phyloP scores from a whole-genome alignment of 1,140 invertebrate genomes.

The Sitobion miscanthi region DNA sequence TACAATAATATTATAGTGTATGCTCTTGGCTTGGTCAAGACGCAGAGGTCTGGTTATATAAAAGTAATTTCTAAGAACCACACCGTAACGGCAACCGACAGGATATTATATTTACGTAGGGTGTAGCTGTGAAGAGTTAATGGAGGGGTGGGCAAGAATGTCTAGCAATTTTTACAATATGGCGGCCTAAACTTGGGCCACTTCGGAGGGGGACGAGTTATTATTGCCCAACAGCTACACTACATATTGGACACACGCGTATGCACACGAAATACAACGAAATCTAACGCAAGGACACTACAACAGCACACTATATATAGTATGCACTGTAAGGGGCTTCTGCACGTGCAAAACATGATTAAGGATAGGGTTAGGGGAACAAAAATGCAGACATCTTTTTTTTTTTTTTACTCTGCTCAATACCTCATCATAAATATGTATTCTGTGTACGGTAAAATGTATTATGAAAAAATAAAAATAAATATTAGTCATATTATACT shows the following conservation, averaged over 20 bases:
- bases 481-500: background rate
- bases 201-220: background rate
- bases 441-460: background rate
- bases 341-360: slow-evolving; percentile 4
- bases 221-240: slow-evolving; percentile 10
- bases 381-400: slow-evolving; percentile 7
- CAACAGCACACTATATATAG: background rate
- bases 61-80: background rate
- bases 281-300: background rate
- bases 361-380: background rate
- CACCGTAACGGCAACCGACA: background rate
- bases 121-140: background rate
- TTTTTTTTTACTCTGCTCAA: background rate
- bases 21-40: background rate
- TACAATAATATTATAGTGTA: background rate
- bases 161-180: slow-evolving; percentile 30
- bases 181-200: background rate
- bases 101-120: background rate
- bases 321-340: background rate
- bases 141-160: background rate
- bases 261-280: background rate
- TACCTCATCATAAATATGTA: background rate
- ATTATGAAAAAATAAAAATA: background rate
- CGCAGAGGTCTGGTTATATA: background rate
- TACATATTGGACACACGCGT: background rate